A percentile compares a stretch with the other conserved stretches of the same genome.
These are phyloP conservation scores for Elegia similella DNA, from an alignment of 2,888 invertebrate genomes.

Conservation along the genomic window DNA sequence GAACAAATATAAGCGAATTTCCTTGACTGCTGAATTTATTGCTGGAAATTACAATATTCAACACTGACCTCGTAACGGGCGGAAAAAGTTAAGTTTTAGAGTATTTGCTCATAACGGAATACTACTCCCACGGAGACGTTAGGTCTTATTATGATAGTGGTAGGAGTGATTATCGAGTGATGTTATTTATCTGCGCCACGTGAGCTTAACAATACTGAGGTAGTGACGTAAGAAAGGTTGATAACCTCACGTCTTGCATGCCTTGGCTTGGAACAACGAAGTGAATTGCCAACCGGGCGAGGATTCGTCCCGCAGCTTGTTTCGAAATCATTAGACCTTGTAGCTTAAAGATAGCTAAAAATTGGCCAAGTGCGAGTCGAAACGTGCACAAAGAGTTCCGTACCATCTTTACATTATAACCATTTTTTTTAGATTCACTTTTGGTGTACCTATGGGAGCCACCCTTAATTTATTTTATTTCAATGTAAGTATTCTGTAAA, in stretches of 20 bases:
- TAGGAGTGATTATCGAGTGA: not conserved
- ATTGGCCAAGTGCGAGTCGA: no score
- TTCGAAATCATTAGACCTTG: slow-evolving; percentile 1
- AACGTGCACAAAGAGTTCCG: no score
- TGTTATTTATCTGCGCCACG: not conserved
- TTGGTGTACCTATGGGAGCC: no score
- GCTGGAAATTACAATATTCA: slow-evolving; percentile 11
- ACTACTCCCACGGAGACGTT: not conserved
- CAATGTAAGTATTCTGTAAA: no score
- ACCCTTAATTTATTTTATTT: no score
- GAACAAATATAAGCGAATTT: not conserved
- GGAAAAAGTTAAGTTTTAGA: slow-evolving; percentile 2
- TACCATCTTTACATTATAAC: no score
- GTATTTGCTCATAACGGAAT: not conserved
- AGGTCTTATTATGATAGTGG: not conserved
- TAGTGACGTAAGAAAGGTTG: slow-evolving; percentile 7
- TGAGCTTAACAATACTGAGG: slow-evolving; percentile 3
- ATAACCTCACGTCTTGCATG: slow-evolving; percentile 3
- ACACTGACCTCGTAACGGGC: slow-evolving; percentile 4
- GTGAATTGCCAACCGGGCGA: slow-evolving; percentile 4
- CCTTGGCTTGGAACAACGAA: slow-evolving; percentile 2
- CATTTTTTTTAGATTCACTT: no score
- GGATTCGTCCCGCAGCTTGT: not conserved
- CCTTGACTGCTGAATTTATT: not conserved
- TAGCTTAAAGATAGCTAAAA: no score